Base-by-base conservation (phyloP, 2,797 vertebrate species). In the Brachyrhaphis roseni region DNA sequence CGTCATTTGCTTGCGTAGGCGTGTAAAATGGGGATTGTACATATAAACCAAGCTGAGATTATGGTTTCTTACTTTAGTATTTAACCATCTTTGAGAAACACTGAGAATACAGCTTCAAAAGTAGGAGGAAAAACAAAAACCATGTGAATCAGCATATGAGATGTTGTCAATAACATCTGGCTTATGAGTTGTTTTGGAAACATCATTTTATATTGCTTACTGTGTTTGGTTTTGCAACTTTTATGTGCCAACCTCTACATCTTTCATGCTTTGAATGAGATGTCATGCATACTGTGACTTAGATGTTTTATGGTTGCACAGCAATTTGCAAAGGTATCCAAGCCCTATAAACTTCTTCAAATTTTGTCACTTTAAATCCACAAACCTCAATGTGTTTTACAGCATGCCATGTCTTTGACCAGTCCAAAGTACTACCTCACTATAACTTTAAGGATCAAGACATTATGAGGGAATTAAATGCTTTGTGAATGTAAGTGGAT, bases 1-100 rank as follows among this genome's bases (percentile, higher is more conserved):
- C 76, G 73, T 81, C 51, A 64, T 78, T 59, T 83, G 74, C 73
- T 83, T 78, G 28, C 43, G 45, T 62, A 82, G 75, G 78, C 59
- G 46, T 47, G 20, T 23, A 20, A 83, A 74, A 77, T 84, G 51
- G 79, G 66, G 68, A 26, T 1, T 41, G n/a, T 46, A 72, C 34
- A 23, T 68, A 77, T 75, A 76, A 49, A 31, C 41, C 59, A 82
- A 78, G 47, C 10, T 34, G 76, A 71, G 68, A 0, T 71, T 68
- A 12, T 53, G 75, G 78, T 23, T 72, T 64, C 23, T 47, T 31
- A 2, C 11, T 66, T 34, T 28, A 41, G 23, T 15, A 70, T 47
- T 47, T 26, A 76, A 13, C 20, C 5, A 11, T 13, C 34, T 23
- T 23, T 36, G 8, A 66, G 59, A 16, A 36, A 20, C 16, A 18